These are phyloP conservation scores for Drosophila prostipennis DNA, from an alignment of 2,888 invertebrate species.

Conservation along the genomic window DNA sequence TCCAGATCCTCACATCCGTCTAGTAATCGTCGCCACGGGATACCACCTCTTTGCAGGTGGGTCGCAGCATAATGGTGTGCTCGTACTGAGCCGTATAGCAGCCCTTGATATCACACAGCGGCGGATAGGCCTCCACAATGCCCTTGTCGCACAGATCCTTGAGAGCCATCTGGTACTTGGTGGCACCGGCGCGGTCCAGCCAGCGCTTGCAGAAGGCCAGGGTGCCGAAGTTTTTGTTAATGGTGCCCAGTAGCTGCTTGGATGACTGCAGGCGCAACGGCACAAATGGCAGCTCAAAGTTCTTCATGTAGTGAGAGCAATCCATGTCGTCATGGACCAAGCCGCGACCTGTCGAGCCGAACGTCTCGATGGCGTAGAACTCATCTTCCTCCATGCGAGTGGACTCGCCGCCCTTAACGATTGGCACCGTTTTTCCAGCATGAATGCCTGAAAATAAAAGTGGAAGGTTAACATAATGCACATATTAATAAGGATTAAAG, in stretches of 20 bases:
- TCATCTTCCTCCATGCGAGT: slow-evolving; percentile 99
- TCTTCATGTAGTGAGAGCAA: slow-evolving; percentile 99
- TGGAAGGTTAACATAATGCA: background rate
- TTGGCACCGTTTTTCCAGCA: slow-evolving; percentile 99
- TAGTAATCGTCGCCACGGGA: slow-evolving; percentile 97
- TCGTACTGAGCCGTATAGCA: slow-evolving; percentile 99
- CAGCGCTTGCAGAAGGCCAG: slow-evolving; percentile 99
- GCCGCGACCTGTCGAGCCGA: slow-evolving; percentile 98
- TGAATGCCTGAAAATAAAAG: slow-evolving; percentile 88
- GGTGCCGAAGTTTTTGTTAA: slow-evolving; percentile 98
- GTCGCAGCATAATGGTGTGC: slow-evolving; percentile 98
- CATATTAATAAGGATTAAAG: background rate
- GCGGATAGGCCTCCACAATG: slow-evolving; percentile 99
- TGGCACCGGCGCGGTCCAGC: slow-evolving; percentile 98
- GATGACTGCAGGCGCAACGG: slow-evolving; percentile 97
- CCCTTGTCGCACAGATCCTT: slow-evolving; percentile 99
- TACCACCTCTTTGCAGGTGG: slow-evolving; percentile 99
- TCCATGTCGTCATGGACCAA: slow-evolving; percentile 99
- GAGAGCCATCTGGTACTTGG: slow-evolving; percentile 98
- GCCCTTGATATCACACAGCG: slow-evolving; percentile 98
- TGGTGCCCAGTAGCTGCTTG: slow-evolving; percentile 94
- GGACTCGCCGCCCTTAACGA: slow-evolving; percentile 99
- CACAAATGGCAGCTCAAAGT: slow-evolving; percentile 96
- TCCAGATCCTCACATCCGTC: background rate
- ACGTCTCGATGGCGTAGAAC: slow-evolving; percentile 99